phyloP scores from a whole-genome alignment of 2,888 invertebrate species.

The Schrankia costaestrigalis region DNA sequence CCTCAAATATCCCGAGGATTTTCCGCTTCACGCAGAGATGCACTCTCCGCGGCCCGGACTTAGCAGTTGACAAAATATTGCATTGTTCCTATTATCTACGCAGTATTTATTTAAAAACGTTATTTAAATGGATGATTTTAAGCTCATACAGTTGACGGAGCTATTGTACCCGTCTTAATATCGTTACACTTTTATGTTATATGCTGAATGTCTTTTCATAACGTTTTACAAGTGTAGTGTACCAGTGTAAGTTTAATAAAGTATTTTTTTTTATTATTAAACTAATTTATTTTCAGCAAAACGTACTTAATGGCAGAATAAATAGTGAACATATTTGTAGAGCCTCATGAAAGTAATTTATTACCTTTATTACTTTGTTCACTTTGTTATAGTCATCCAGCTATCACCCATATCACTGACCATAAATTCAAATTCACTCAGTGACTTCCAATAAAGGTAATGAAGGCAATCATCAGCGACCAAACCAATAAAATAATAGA shows the following conservation, averaged over 20 bases:
- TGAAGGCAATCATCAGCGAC: slow-evolving; percentile 75
- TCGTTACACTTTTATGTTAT: slow-evolving; percentile 55
- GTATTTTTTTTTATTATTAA: slow-evolving; percentile 6
- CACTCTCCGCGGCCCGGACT: slow-evolving; percentile 71
- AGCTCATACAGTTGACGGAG: slow-evolving; percentile 69
- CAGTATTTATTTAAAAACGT: slow-evolving; percentile 81
- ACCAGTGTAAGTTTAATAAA: slow-evolving; percentile 9
- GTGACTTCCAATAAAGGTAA: slow-evolving; percentile 78
- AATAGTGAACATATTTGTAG: slow-evolving; percentile 43
- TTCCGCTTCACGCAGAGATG: slow-evolving; percentile 79
- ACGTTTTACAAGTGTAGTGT: slow-evolving; percentile 11
- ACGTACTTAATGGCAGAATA: slow-evolving; percentile 24
- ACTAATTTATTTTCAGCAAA: slow-evolving; percentile 8
- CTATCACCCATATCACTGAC: slow-evolving; percentile 72
- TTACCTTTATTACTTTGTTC: slow-evolving; percentile 72
- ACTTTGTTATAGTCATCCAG: slow-evolving; percentile 73
- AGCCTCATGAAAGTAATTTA: slow-evolving; percentile 62
- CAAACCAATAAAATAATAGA: slow-evolving; percentile 79
- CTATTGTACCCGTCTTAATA: slow-evolving; percentile 68
- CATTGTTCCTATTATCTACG: slow-evolving; percentile 79
- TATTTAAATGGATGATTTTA: slow-evolving; percentile 81
- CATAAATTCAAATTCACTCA: slow-evolving; percentile 77
- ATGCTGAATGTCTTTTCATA: slow-evolving; percentile 41
- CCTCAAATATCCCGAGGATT: slow-evolving; percentile 79
- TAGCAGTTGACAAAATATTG: slow-evolving; percentile 81